Evolutionary conservation across 2,888 invertebrate genomes (phyloP).

Genomic region (Harmothoe impar): DNA sequence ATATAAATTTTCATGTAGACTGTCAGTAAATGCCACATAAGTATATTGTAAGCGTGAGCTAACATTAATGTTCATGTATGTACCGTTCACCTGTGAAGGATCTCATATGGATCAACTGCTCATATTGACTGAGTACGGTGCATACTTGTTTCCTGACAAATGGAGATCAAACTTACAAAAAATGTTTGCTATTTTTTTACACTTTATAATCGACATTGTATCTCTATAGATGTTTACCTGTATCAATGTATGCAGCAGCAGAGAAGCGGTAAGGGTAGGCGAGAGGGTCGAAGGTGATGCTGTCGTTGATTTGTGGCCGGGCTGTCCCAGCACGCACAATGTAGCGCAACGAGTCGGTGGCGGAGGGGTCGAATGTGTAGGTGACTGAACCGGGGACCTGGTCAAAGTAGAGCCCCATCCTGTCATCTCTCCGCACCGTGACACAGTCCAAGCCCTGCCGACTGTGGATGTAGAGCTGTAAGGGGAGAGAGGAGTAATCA

Average conservation of each 20-base stretch:
- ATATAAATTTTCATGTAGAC: no score
- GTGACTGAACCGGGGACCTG: conserved; percentile 45
- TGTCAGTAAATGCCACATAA: no score
- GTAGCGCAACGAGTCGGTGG: neutral
- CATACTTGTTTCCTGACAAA: no score
- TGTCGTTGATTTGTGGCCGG: neutral
- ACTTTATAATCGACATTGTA: no score
- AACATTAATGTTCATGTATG: no score
- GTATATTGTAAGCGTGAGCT: no score
- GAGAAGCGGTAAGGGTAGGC: conserved; percentile 63
- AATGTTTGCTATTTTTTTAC: no score
- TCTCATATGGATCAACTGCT: no score
- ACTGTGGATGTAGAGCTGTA: conserved; percentile 65
- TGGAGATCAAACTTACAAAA: no score
- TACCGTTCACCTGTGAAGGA: no score
- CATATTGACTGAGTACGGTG: no score
- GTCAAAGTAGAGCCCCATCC: conserved; percentile 58
- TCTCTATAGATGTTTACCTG: conserved; percentile 50
- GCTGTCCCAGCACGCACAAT: neutral
- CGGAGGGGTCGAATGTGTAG: conserved; percentile 51
- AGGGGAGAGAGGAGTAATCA: neutral
- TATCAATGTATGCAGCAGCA: conserved; percentile 64
- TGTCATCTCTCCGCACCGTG: conserved; percentile 42
- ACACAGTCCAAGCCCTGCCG: conserved; percentile 38
- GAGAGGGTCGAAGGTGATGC: conserved; percentile 59